A percentile compares a stretch with the other conserved stretches of the same genome.
Evolutionary conservation across 2,888 invertebrate genomes (phyloP).

Genomic region (Eupithecia insigniata): DNA sequence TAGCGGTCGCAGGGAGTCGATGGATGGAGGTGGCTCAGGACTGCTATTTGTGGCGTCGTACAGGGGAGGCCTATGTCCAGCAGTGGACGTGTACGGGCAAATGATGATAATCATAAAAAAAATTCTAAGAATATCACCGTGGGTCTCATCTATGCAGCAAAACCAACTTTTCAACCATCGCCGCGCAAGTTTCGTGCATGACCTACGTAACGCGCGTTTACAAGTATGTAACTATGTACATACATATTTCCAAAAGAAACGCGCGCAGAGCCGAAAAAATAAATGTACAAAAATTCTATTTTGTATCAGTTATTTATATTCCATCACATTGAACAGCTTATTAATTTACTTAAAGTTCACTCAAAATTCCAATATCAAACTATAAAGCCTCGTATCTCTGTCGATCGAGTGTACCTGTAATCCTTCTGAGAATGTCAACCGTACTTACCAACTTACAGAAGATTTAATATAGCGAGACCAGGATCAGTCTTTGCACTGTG

Average conservation of each 20-base stretch:
- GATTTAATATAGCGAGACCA: conserved; percentile 20
- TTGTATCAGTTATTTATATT: background rate
- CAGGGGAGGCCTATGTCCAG: no score
- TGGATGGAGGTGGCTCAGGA: no score
- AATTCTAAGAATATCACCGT: background rate
- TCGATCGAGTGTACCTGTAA: conserved; percentile 19
- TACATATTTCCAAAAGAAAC: background rate
- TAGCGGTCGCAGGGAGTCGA: no score
- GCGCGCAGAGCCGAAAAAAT: background rate
- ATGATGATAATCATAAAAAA: background rate
- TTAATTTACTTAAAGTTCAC: background rate
- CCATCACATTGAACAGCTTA: background rate
- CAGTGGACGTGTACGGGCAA: no score
- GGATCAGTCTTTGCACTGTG: conserved; percentile 20
- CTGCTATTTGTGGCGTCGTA: no score
- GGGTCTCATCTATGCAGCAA: background rate
- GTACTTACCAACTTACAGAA: conserved; percentile 30
- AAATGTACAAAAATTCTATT: no score
- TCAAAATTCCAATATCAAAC: background rate
- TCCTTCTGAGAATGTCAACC: conserved; percentile 19
- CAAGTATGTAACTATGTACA: no score
- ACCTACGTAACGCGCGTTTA: background rate
- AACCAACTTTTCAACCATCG: background rate
- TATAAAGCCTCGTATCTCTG: background rate
- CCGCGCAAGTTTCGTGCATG: background rate